Percentiles rank a stretch among this genome's conserved stretches.
Conservation (phyloP, 2,797 vertebrate genomes). For the Masticophis lateralis region DNA sequence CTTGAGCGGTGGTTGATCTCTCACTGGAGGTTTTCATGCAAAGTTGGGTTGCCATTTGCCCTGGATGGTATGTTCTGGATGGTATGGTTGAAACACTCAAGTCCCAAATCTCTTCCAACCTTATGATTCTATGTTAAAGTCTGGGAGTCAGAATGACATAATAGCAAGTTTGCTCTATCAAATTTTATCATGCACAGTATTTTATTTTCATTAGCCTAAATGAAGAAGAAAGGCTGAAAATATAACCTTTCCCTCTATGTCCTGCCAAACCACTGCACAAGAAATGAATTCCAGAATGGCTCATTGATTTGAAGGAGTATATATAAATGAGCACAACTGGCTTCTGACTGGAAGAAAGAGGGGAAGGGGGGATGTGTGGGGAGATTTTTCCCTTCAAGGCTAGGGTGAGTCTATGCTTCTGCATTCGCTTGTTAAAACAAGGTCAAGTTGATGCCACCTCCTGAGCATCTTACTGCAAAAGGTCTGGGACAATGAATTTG, state of each 20-base stretch:
- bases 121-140: background rate
- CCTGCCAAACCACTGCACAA: background rate
- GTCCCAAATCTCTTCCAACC: background rate
- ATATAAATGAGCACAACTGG: background rate
- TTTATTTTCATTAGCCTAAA: background rate
- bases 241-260: background rate
- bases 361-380: no score
- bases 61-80: background rate
- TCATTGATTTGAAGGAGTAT: background rate
- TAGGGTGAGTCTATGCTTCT: background rate
- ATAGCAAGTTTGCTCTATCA: background rate
- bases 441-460: fast-evolving
- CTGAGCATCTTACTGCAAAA: background rate
- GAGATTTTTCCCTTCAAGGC: background rate
- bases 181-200: background rate
- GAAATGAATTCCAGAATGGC: background rate
- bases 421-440: background rate
- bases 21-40: background rate
- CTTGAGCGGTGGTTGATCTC: background rate
- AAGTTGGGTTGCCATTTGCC: background rate
- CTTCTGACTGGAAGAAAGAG: background rate
- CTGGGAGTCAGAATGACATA: background rate
- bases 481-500: background rate
- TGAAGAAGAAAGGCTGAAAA: slow-evolving; percentile 17
- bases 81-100: background rate